phyloP scores from a whole-genome alignment of 2,797 vertebrate species.

The Lagorchestes hirsutus region DNA sequence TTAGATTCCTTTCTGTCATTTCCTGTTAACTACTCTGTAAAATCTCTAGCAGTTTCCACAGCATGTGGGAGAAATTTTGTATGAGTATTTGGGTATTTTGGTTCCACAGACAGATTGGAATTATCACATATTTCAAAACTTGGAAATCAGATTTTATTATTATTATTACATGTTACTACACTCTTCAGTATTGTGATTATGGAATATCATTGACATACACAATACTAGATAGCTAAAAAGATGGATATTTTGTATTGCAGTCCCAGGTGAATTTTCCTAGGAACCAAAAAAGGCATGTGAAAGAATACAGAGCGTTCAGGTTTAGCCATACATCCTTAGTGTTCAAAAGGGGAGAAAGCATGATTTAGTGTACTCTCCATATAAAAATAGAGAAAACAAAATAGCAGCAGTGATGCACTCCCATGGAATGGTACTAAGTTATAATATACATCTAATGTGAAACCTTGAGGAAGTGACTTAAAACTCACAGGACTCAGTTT shows the following conservation, averaged over 20 bases:
- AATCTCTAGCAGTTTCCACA: background rate
- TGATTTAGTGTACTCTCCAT: background rate
- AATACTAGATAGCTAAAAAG: slow-evolving; percentile 12
- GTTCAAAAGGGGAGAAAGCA: background rate
- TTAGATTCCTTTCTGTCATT: background rate
- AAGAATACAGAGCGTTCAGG: background rate
- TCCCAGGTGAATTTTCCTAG: background rate
- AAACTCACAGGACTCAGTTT: slow-evolving; percentile 31
- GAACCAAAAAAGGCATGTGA: background rate
- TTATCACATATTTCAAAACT: background rate
- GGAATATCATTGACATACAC: background rate
- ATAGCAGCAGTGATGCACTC: background rate
- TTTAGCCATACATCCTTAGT: background rate
- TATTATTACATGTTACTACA: background rate
- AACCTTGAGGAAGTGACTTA: background rate
- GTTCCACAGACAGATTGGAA: slow-evolving; percentile 8
- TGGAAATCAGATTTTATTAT: slow-evolving; percentile 30
- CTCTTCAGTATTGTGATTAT: slow-evolving; percentile 32
- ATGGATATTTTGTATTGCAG: background rate
- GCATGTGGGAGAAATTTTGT: slow-evolving; percentile 15
- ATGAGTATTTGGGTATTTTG: background rate
- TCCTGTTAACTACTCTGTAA: background rate
- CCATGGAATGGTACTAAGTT: background rate
- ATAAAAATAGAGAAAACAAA: background rate
- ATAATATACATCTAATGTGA: background rate